phyloP scores from a whole-genome alignment of 1,140 invertebrate genomes.

The Augochlora pura region DNA sequence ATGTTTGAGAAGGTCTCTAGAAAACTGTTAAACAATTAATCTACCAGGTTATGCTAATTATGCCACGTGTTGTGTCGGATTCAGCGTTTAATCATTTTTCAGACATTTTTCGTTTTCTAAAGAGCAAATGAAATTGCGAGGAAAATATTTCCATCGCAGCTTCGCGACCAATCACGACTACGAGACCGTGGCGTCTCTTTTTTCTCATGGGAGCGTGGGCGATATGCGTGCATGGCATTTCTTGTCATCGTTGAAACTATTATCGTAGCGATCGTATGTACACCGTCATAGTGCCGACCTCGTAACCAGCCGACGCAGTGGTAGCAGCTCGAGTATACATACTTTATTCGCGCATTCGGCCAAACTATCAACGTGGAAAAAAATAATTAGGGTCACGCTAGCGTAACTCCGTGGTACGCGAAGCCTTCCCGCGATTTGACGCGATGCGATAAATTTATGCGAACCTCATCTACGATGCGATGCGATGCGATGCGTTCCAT shows the following conservation, averaged over 20 bases:
- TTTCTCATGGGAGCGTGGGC: not conserved
- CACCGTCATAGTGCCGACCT: not conserved
- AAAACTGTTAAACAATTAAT: too few relatives aligned
- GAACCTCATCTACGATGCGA: not conserved
- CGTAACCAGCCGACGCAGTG: not conserved
- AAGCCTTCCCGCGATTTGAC: conserved; percentile 25
- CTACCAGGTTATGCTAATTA: too few relatives aligned
- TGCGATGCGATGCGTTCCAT: not conserved
- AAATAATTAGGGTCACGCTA: conserved; percentile 39
- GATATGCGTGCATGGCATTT: conserved; percentile 7
- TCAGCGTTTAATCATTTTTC: too few relatives aligned
- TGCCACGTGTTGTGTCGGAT: too few relatives aligned
- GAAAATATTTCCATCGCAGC: too few relatives aligned
- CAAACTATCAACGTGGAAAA: conserved; percentile 32
- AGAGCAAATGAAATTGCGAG: too few relatives aligned
- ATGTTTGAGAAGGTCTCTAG: too few relatives aligned
- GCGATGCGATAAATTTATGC: conserved; percentile 29
- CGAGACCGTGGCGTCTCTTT: not conserved
- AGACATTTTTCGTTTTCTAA: too few relatives aligned
- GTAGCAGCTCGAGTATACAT: too few relatives aligned
- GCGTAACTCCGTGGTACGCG: conserved; percentile 37
- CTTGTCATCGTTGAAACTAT: conserved; percentile 29
- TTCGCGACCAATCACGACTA: too few relatives aligned
- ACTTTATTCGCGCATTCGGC: not conserved
- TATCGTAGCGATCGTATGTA: not conserved